These are phyloP conservation scores for Haliclona indistincta DNA, from an alignment of 37 sponge, comb jelly and placozoan genomes.

Conservation along the genomic window DNA sequence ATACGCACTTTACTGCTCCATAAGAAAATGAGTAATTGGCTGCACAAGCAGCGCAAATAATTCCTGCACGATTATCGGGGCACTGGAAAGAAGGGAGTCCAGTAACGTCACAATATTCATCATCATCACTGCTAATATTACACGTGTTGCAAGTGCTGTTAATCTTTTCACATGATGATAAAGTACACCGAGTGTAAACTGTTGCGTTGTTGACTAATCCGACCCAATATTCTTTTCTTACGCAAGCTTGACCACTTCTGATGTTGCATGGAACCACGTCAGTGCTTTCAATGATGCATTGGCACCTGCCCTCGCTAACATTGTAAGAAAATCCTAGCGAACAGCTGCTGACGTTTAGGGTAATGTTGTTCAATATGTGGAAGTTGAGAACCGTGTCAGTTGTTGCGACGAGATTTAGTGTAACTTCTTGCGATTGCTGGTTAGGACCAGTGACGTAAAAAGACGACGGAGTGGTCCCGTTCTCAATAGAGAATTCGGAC, in stretches of 20 bases:
- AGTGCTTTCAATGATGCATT: not conserved
- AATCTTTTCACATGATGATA: not conserved
- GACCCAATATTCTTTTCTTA: not conserved
- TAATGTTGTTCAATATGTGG: not conserved
- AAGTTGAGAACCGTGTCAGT: too few relatives aligned
- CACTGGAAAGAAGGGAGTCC: too few relatives aligned
- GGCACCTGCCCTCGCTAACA: not conserved
- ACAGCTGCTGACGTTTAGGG: not conserved
- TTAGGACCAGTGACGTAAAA: too few relatives aligned
- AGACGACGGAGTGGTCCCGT: too few relatives aligned
- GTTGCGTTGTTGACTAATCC: not conserved
- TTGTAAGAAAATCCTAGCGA: not conserved
- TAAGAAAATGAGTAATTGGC: constrained; percentile 6
- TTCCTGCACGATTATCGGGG: not conserved
- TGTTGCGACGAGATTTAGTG: too few relatives aligned
- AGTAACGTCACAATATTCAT: too few relatives aligned
- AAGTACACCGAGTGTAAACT: not conserved
- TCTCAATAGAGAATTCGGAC: too few relatives aligned
- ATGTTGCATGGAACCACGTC: not conserved
- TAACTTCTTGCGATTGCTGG: too few relatives aligned
- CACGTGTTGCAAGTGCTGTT: not conserved
- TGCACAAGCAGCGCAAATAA: constrained; percentile 7
- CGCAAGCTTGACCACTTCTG: not conserved
- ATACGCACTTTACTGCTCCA: constrained; percentile 3
- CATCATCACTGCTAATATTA: not conserved